Conservation (phyloP, 2,888 invertebrate genomes). For the Acanthosepion esculentum region DNA sequence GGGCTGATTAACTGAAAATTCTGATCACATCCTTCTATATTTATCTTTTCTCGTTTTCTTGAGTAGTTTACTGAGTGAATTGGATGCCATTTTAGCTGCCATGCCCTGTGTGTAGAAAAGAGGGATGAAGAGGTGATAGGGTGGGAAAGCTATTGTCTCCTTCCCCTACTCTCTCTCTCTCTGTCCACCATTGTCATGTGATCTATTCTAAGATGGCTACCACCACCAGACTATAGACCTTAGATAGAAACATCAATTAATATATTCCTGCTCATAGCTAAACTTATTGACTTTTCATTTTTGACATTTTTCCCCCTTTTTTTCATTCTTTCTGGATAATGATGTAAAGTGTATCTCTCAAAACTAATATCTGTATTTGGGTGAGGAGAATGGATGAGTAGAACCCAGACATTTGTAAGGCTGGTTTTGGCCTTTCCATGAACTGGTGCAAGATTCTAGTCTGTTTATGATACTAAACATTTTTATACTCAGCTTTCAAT, state of each 20-base stretch:
- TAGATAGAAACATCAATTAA: slow-evolving; percentile 22
- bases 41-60: slow-evolving; percentile 15
- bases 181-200: slow-evolving; percentile 13
- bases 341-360: not conserved
- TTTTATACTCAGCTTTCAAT: too few species aligned
- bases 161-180: not conserved
- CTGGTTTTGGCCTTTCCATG: not conserved
- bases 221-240: not conserved
- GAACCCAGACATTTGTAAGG: not conserved
- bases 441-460: not conserved
- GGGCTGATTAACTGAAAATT: not conserved
- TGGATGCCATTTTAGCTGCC: slow-evolving; percentile 1
- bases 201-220: slow-evolving; percentile 33
- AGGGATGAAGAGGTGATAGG: not conserved
- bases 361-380: not conserved
- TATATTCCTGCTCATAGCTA: not conserved
- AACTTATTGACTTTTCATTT: not conserved
- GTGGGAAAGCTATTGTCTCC: not conserved
- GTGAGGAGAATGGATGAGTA: too few species aligned
- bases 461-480: not conserved
- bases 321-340: not conserved
- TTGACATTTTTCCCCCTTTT: not conserved
- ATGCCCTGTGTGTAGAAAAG: not conserved
- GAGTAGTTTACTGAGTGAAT: slow-evolving; percentile 10
- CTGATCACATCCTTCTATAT: slow-evolving; percentile 21